Evolutionary conservation across 2,113 vertebrate species (phyloP).

Genomic region (Dipodomys ordii): DNA sequence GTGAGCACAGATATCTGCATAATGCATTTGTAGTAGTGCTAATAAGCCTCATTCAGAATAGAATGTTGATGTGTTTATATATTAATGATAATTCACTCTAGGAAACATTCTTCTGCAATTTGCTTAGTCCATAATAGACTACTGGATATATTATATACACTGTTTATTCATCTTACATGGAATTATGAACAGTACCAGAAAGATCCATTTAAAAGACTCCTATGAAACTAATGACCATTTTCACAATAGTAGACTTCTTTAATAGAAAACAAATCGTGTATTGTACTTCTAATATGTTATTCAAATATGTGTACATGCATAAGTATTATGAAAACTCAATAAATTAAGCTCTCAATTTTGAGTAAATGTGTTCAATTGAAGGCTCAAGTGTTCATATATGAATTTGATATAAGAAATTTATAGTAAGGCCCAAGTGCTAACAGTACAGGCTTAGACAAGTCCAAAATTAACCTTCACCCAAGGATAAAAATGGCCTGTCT

Average conservation of each 20-base stretch:
- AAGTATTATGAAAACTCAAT: background rate
- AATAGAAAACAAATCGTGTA: slow-evolving; percentile 24
- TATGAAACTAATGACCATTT: slow-evolving; percentile 58
- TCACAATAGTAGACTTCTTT: slow-evolving; percentile 22
- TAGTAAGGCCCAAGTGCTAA: background rate
- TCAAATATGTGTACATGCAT: background rate
- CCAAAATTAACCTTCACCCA: background rate
- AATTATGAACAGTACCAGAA: slow-evolving; percentile 16
- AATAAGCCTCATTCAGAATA: slow-evolving; percentile 44
- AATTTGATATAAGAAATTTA: background rate
- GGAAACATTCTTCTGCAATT: slow-evolving; percentile 62
- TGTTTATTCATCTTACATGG: slow-evolving; percentile 28
- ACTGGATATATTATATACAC: slow-evolving; percentile 2
- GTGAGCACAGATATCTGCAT: background rate
- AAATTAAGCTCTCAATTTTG: background rate
- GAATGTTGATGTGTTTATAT: slow-evolving; percentile 53
- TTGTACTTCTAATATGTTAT: slow-evolving; percentile 48
- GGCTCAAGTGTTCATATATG: background rate
- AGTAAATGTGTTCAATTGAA: slow-evolving; percentile 49
- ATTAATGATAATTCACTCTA: slow-evolving; percentile 63
- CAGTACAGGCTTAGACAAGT: rapidly evolving
- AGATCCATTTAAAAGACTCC: slow-evolving; percentile 32
- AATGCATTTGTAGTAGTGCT: slow-evolving; percentile 21
- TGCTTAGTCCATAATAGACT: slow-evolving; percentile 54
- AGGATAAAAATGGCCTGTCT: no score